phyloP scores from a whole-genome alignment of 2,797 vertebrate genomes.

The Peromyscus eremicus region DNA sequence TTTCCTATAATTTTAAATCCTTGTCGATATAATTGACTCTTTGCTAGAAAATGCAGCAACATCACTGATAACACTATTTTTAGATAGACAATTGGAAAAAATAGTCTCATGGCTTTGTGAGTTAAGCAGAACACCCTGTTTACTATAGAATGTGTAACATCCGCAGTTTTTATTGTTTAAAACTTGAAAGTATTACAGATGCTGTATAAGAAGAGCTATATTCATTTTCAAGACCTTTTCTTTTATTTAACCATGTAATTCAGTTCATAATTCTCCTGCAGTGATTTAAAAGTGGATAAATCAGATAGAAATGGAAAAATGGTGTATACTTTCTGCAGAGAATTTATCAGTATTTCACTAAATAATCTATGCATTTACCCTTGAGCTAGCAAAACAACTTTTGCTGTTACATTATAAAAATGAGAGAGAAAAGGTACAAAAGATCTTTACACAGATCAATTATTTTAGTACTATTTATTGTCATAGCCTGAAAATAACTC shows the following conservation, averaged over 20 bases:
- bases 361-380: neutral
- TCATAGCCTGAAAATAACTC: neutral
- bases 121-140: neutral
- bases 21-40: neutral
- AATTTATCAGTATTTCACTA: neutral
- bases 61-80: neutral
- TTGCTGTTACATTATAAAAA: neutral
- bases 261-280: neutral
- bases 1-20: neutral
- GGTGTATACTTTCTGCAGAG: neutral
- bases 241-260: neutral
- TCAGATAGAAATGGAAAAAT: neutral
- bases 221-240: neutral
- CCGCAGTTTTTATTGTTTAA: slow-evolving; percentile 19
- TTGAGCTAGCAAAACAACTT: neutral
- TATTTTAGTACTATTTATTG: neutral
- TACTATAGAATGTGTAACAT: slow-evolving; percentile 26
- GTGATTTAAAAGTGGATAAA: neutral
- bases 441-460: neutral
- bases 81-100: neutral
- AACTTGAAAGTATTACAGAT: neutral
- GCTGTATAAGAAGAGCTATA: neutral
- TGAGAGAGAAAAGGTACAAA: neutral
- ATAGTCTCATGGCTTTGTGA: neutral
- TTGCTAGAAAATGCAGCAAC: neutral